Percentiles rank a stretch among this genome's conserved stretches.
Conservation (phyloP, 2,113 vertebrate genomes). For the Glaucomys volans region DNA sequence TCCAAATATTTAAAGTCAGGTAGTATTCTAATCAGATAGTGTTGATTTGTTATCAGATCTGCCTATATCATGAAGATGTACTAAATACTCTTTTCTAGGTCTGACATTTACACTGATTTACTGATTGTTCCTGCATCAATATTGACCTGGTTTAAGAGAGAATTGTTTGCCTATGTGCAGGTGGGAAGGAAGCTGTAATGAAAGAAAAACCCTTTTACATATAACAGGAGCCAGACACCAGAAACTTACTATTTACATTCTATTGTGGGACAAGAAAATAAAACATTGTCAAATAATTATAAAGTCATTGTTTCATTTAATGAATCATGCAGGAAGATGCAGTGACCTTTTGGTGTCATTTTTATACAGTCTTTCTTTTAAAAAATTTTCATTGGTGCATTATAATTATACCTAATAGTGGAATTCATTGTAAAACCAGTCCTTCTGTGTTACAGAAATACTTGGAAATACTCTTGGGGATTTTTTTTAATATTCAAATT, state of each 20-base stretch:
- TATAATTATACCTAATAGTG: no score
- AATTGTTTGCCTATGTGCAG: neutral
- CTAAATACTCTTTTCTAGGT: neutral
- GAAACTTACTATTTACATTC: conserved; percentile 37
- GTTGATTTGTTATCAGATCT: neutral
- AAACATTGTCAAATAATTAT: conserved; percentile 28
- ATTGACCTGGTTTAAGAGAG: neutral
- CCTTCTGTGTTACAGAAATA: conserved; percentile 56
- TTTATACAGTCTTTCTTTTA: neutral
- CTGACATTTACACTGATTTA: neutral
- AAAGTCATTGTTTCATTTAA: conserved; percentile 50
- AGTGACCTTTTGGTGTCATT: conserved; percentile 32
- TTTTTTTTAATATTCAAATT: neutral
- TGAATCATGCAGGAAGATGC: conserved; percentile 56
- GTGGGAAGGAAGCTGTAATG: conserved; percentile 18
- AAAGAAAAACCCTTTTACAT: neutral
- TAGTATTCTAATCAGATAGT: neutral
- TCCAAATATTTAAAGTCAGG: neutral
- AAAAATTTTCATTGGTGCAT: no score
- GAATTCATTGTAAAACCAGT: neutral
- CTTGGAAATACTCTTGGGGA: neutral
- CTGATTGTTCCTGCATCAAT: neutral
- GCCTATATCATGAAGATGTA: rapidly evolving
- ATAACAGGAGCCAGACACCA: neutral
- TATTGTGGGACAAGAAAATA: conserved; percentile 20